Evolutionary conservation across 2,113 vertebrate genomes (phyloP).

Genomic region (Cervus canadensis): DNA sequence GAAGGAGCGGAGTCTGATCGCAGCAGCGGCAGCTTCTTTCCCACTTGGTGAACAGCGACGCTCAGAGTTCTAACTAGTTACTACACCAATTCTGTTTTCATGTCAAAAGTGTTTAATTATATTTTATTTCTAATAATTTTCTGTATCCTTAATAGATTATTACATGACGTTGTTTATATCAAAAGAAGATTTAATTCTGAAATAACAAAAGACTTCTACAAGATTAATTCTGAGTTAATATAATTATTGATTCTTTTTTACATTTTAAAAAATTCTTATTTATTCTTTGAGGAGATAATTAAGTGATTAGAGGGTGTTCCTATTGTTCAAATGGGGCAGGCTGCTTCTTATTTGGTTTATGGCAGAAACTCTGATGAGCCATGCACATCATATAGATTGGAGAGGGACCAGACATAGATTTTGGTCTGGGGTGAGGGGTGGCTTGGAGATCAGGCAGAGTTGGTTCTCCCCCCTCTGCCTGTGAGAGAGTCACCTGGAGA

Average conservation of each 20-base stretch:
- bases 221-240: not conserved
- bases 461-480: not conserved
- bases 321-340: not conserved
- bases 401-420: not conserved
- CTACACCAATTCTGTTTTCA: conserved; percentile 57
- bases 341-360: not conserved
- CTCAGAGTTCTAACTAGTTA: conserved; percentile 72
- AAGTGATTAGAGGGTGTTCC: not conserved
- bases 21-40: not conserved
- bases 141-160: not conserved
- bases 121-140: conserved; percentile 43
- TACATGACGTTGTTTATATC: not conserved
- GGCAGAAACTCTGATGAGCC: not conserved
- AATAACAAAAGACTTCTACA: not conserved
- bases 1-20: not conserved
- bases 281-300: not conserved
- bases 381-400: not conserved
- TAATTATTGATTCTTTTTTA: conserved; percentile 18
- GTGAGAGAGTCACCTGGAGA: not conserved
- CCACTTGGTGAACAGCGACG: conserved; percentile 78
- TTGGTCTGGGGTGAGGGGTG: not conserved
- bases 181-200: not conserved
- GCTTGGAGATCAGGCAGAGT: not conserved
- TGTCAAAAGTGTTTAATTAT: not conserved
- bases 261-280: not conserved